Evolutionary conservation across 1,140 invertebrate species (phyloP).

Genomic region (Lepidostoma basale): DNA sequence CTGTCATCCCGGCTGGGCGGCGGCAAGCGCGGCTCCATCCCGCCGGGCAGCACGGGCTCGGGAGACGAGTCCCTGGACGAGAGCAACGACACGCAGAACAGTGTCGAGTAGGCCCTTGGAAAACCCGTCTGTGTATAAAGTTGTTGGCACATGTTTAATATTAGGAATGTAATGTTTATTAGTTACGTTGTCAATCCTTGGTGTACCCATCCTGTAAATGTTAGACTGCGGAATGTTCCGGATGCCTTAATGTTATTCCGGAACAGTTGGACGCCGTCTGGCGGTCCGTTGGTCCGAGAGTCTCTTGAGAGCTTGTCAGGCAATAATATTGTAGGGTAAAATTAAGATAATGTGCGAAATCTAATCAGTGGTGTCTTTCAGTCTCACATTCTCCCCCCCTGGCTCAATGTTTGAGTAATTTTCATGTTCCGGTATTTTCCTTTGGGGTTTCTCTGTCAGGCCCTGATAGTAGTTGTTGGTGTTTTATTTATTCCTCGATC

Average conservation of each 20-base stretch:
- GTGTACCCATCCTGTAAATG: background rate
- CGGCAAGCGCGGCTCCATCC: constrained; percentile 72
- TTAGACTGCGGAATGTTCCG: background rate
- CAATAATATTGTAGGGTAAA: constrained; percentile 20
- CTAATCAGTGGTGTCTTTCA: constrained; percentile 2
- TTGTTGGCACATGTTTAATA: no score
- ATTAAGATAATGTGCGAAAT: background rate
- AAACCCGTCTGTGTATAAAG: no score
- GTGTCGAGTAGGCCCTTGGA: constrained; percentile 57
- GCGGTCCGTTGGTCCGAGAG: background rate
- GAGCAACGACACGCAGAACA: constrained; percentile 60
- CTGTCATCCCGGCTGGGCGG: constrained; percentile 63
- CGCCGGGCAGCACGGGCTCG: constrained; percentile 68
- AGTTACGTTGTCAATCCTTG: no score
- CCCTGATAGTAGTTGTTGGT: no score
- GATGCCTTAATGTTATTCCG: constrained; percentile 24
- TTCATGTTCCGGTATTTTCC: no score
- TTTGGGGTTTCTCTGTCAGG: no score
- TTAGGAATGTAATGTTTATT: no score
- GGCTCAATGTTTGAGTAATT: no score
- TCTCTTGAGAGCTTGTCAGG: background rate
- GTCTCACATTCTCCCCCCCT: no score
- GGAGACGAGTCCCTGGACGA: constrained; percentile 65
- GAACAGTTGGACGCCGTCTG: constrained; percentile 1
- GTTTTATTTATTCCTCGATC: constrained; percentile 15